Evolutionary conservation across 1,140 invertebrate species (phyloP).

Genomic region (Phymorhynchus buccinoides): DNA sequence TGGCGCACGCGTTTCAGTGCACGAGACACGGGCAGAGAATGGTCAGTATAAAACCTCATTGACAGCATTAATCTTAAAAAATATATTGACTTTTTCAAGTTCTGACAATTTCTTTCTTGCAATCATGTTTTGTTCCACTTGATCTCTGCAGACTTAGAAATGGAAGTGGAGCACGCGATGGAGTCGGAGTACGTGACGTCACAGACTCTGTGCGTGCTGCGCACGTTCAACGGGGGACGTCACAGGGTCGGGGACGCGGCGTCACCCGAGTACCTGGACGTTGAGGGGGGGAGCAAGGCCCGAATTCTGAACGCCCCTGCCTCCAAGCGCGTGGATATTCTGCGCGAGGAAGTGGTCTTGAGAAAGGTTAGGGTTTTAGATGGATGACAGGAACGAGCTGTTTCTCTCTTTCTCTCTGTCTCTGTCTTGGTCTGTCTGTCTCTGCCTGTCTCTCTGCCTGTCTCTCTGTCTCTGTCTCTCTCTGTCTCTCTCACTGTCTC

Average conservation of each 20-base stretch:
- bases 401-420: too few species aligned
- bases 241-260: constrained; percentile 50
- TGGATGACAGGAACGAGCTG: too few species aligned
- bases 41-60: too few species aligned
- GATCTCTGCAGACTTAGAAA: constrained; percentile 56
- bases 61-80: too few species aligned
- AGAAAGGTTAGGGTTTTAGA: constrained; percentile 42
- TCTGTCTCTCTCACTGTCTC: background rate
- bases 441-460: too few species aligned
- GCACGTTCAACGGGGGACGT: constrained; percentile 56
- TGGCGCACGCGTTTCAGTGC: too few species aligned
- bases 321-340: constrained; percentile 41
- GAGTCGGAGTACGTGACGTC: constrained; percentile 46
- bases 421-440: too few species aligned
- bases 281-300: constrained; percentile 27
- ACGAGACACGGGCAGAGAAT: too few species aligned
- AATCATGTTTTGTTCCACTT: too few species aligned
- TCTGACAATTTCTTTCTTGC: too few species aligned
- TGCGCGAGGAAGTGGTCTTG: constrained; percentile 41
- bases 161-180: constrained; percentile 60
- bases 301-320: constrained; percentile 28
- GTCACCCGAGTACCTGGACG: constrained; percentile 55
- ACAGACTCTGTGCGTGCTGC: constrained; percentile 52
- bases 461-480: too few species aligned
- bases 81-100: too few species aligned